Evolutionary conservation across 2,888 invertebrate genomes (phyloP).

Genomic region (Cerceris ruficornis): DNA sequence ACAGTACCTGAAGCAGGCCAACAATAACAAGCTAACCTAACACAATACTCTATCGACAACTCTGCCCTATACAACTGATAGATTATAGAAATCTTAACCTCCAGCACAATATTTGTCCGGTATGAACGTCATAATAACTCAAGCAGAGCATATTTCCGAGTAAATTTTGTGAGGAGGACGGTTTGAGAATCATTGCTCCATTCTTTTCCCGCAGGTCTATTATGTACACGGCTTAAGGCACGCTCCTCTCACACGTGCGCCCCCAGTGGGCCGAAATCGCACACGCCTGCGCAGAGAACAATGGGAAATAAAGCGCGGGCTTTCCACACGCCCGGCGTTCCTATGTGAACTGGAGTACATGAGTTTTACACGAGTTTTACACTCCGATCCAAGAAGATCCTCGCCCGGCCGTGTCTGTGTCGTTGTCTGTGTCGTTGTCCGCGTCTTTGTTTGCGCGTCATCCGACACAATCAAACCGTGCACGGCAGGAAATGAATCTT

Average conservation of each 20-base stretch:
- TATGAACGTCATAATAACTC: no score
- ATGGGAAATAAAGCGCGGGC: slow-evolving; percentile 73
- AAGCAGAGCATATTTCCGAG: no score
- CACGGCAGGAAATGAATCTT: slow-evolving; percentile 63
- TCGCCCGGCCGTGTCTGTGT: slow-evolving; percentile 6
- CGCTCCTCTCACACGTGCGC: slow-evolving; percentile 44
- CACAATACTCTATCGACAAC: no score
- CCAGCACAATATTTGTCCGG: no score
- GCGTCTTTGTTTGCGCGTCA: not conserved
- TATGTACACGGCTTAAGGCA: not conserved
- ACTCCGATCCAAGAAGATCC: slow-evolving; percentile 30
- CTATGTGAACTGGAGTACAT: slow-evolving; percentile 70
- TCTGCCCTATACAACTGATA: no score
- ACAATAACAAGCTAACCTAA: no score
- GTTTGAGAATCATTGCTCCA: no score
- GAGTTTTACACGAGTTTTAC: slow-evolving; percentile 29
- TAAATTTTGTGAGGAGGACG: no score
- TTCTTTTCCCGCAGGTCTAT: no score
- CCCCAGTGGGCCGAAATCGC: slow-evolving; percentile 59
- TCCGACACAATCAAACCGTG: slow-evolving; percentile 24
- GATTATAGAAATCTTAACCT: no score
- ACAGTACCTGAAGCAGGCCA: no score
- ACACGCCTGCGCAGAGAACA: slow-evolving; percentile 56
- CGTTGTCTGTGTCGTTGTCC: not conserved
- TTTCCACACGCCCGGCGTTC: slow-evolving; percentile 71